phyloP scores from a whole-genome alignment of 37 sponge, comb jelly and placozoan species.

The Crambe crambe region DNA sequence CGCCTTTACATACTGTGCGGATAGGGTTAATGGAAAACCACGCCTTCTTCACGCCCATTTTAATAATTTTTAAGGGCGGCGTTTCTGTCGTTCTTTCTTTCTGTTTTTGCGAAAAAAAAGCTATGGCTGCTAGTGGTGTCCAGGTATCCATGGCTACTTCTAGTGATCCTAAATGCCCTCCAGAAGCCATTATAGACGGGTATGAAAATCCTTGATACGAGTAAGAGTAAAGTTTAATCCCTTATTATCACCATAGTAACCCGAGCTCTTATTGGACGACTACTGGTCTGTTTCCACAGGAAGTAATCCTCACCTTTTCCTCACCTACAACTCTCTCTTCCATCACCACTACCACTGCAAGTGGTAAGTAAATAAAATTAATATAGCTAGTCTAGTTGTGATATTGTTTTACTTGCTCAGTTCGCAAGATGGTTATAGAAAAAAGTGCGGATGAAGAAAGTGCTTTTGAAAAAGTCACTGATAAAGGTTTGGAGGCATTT shows the following conservation, averaged over 20 bases:
- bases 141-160: conserved; percentile 55
- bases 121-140: not conserved
- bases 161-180: conserved; percentile 61
- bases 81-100: no score
- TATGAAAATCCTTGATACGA: not conserved
- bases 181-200: conserved; percentile 84
- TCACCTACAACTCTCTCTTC: conserved; percentile 22
- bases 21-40: no score
- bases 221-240: not conserved
- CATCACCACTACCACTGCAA: not conserved
- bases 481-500: no score
- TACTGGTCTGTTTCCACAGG: conserved; percentile 85
- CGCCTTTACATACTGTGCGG: no score
- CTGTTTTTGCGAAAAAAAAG: no score
- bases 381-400: no score
- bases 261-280: conserved; percentile 76
- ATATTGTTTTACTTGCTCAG: no score
- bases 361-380: not conserved
- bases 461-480: not conserved
- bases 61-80: no score
- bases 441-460: not conserved
- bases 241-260: conserved; percentile 37
- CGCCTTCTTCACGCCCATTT: no score
- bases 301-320: conserved; percentile 63
- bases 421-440: not conserved